phyloP scores from a whole-genome alignment of 2,888 invertebrate genomes.

The Cryptops parisi region DNA sequence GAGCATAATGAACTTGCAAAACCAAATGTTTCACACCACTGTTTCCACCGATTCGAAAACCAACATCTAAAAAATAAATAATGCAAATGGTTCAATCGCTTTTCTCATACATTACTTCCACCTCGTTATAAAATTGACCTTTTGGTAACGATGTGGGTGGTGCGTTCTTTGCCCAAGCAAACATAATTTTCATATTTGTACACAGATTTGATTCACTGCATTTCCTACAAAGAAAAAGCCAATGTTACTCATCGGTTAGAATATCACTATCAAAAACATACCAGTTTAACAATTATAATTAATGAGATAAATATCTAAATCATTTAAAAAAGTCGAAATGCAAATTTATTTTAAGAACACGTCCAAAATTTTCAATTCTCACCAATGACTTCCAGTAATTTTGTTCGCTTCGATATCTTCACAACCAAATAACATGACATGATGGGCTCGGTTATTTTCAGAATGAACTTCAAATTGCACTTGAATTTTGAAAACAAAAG shows the following conservation, averaged over 20 bases:
- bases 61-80: conserved; percentile 33
- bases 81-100: too few relatives aligned
- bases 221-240: conserved; percentile 30
- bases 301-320: too few relatives aligned
- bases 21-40: conserved; percentile 38
- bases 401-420: conserved; percentile 27
- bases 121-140: conserved; percentile 32
- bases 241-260: too few relatives aligned
- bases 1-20: conserved; percentile 41
- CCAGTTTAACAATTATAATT: too few relatives aligned
- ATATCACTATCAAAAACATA: too few relatives aligned
- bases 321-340: too few relatives aligned
- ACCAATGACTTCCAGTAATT: conserved; percentile 19
- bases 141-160: conserved; percentile 38
- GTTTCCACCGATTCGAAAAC: conserved; percentile 39
- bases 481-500: too few relatives aligned
- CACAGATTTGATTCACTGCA: conserved; percentile 28
- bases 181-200: conserved; percentile 34
- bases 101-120: too few relatives aligned
- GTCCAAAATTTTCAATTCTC: too few relatives aligned
- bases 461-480: conserved; percentile 39
- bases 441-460: conserved; percentile 40
- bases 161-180: conserved; percentile 47
- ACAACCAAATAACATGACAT: conserved; percentile 44
- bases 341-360: too few relatives aligned